Conservation (phyloP, 2,888 invertebrate genomes). For the Argyresthia goedartella region DNA sequence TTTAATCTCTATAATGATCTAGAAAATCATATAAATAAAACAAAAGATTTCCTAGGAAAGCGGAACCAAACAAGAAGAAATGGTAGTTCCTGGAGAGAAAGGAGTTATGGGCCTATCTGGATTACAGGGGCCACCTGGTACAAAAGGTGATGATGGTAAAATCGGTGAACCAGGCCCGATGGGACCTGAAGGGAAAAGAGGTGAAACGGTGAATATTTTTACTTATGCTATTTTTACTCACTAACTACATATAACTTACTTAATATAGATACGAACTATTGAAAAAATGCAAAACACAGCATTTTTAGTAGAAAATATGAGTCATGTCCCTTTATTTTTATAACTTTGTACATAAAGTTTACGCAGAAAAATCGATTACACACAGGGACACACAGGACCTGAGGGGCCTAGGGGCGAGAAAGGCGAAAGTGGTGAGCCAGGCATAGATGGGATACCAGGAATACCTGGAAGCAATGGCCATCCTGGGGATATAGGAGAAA, state of each 20-base stretch:
- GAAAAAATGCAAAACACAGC: no score
- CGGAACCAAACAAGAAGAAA: conserved; percentile 14
- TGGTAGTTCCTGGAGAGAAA: conserved; percentile 28
- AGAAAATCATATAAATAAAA: no score
- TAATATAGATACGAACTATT: no score
- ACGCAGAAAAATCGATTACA: no score
- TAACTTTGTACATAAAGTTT: no score
- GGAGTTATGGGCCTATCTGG: conserved; percentile 65
- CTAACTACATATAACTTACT: no score
- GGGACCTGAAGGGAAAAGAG: conserved; percentile 67
- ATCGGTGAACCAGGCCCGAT: conserved; percentile 62
- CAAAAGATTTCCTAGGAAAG: no score
- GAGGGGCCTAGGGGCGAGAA: conserved; percentile 32
- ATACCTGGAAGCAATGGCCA: conserved; percentile 78
- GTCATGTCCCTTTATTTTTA: no score
- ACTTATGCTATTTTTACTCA: no score
- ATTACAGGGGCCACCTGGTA: conserved; percentile 69
- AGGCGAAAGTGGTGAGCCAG: conserved; percentile 43
- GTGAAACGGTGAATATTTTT: conserved; percentile 28
- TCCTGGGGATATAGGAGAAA: conserved; percentile 76
- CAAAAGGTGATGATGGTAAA: conserved; percentile 66
- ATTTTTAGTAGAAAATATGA: no score
- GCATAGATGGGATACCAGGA: conserved; percentile 72
- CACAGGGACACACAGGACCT: conserved; percentile 23
- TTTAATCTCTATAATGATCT: no score